Percentiles rank a stretch among this genome's conserved stretches.
Conservation (phyloP, 1,140 invertebrate genomes). For the Drosophila neocordata region DNA sequence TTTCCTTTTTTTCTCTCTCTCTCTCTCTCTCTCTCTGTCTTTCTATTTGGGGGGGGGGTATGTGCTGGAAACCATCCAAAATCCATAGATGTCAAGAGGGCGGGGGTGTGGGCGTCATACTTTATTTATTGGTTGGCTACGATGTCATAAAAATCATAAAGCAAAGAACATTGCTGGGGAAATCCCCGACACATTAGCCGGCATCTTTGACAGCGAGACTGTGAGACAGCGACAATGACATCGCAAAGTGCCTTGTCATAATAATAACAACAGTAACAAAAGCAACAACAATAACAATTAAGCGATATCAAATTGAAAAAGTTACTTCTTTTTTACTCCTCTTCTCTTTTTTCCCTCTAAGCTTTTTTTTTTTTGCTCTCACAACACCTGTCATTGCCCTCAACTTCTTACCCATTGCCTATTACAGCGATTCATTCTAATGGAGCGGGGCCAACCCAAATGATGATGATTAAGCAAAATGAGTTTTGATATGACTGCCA, state of each 20-base stretch:
- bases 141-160: constrained; percentile 73
- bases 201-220: constrained; percentile 51
- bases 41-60: background rate
- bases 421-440: background rate
- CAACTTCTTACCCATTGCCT: background rate
- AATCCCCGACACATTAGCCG: constrained; percentile 62
- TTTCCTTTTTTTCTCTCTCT: too few relatives aligned
- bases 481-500: constrained; percentile 37
- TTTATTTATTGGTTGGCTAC: constrained; percentile 71
- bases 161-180: constrained; percentile 65
- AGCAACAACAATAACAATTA: constrained; percentile 69
- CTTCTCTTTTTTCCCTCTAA: background rate
- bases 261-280: constrained; percentile 41
- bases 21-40: too few relatives aligned
- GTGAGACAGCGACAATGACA: constrained; percentile 70
- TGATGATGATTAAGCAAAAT: constrained; percentile 66
- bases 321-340: constrained; percentile 59
- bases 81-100: constrained; percentile 22
- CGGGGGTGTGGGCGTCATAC: constrained; percentile 26
- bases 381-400: background rate
- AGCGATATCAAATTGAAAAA: constrained; percentile 77
- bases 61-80: constrained; percentile 11
- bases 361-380: constrained; percentile 35
- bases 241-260: constrained; percentile 71
- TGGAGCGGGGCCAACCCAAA: constrained; percentile 24